A percentile compares a stretch with the other conserved stretches of the same genome.
These are phyloP conservation scores for Garra rufa DNA, from an alignment of 2,113 vertebrate genomes.

Conservation along the genomic window DNA sequence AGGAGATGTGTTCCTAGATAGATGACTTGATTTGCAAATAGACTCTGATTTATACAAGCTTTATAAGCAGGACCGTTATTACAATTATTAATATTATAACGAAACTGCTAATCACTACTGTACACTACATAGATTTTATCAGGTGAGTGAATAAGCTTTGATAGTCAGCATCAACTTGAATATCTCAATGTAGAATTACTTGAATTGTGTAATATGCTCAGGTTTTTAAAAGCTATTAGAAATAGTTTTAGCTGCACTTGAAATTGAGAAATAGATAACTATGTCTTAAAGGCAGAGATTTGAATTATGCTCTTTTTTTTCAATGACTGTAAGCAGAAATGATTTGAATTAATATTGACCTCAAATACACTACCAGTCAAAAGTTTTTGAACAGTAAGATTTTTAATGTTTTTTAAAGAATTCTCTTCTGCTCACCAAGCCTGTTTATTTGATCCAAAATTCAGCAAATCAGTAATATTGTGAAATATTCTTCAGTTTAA, in stretches of 20 bases:
- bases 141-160: neutral
- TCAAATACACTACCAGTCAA: no score
- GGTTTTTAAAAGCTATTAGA: neutral
- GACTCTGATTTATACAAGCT: neutral
- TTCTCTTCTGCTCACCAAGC: no score
- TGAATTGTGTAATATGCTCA: conserved; percentile 26
- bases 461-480: no score
- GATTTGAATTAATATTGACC: neutral
- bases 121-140: conserved; percentile 14
- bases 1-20: neutral
- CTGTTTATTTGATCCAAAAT: no score
- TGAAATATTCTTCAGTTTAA: no score
- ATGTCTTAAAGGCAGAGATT: neutral
- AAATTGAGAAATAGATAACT: neutral
- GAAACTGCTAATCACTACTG: neutral
- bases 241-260: conserved; percentile 31
- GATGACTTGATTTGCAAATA: neutral
- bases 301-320: neutral
- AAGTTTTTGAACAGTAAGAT: no score
- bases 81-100: neutral
- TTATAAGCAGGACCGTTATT: neutral
- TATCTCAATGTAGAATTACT: neutral
- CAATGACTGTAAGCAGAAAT: neutral
- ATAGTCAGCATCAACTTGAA: neutral
- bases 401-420: no score